phyloP scores from a whole-genome alignment of 1,140 invertebrate genomes.

The Aphelenchoides avenae region DNA sequence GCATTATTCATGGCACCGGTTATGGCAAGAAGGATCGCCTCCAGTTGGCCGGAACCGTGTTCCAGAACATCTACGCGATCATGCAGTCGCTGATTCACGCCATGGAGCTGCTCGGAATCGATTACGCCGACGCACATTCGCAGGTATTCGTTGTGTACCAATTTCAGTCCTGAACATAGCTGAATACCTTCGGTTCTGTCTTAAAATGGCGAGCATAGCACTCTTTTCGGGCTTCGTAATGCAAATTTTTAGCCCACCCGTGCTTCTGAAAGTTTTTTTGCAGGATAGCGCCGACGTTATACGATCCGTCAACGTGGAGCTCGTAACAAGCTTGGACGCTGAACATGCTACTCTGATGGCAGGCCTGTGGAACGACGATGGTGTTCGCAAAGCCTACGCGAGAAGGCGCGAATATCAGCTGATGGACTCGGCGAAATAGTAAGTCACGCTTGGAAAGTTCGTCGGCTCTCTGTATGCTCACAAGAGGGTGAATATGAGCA shows the following conservation, averaged over 20 bases:
- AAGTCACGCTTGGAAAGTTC: too few species aligned
- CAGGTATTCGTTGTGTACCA: conserved; percentile 68
- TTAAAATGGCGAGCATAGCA: too few species aligned
- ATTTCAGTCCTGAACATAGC: too few species aligned
- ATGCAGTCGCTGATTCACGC: conserved; percentile 91
- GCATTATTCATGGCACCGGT: conserved; percentile 97
- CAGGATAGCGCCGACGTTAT: conserved; percentile 95
- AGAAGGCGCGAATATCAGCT: conserved; percentile 96
- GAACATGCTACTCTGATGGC: conserved; percentile 95
- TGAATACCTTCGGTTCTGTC: too few species aligned
- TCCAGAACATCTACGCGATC: conserved; percentile 99
- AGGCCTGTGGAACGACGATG: conserved; percentile 86
- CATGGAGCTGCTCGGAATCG: conserved; percentile 96
- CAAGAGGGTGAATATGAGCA: too few species aligned
- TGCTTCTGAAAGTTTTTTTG: conserved; percentile 50
- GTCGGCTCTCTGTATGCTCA: too few species aligned
- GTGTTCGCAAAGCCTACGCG: conserved; percentile 98
- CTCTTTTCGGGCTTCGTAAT: too few species aligned
- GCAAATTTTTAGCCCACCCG: too few species aligned
- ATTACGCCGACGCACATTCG: conserved; percentile 81
- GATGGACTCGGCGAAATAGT: conserved; percentile 99
- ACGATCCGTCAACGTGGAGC: conserved; percentile 91
- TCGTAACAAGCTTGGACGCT: conserved; percentile 91
- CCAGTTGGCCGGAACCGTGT: conserved; percentile 95
- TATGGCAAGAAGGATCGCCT: conserved; percentile 98